Percentiles rank a stretch among this genome's conserved stretches.
Evolutionary conservation across 2,797 vertebrate genomes (phyloP).

Genomic region (Leptatherina wallacei): DNA sequence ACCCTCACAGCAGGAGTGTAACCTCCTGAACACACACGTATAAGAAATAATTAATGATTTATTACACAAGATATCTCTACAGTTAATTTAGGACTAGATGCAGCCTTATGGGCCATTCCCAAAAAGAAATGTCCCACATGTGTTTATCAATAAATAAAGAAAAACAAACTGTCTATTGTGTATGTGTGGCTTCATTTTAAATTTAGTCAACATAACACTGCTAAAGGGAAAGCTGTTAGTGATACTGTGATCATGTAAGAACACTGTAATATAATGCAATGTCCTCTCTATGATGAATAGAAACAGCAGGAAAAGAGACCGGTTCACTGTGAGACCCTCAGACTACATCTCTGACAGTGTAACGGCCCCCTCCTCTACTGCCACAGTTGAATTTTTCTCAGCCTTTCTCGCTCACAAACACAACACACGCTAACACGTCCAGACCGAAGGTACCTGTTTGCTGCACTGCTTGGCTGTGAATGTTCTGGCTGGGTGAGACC

Average conservation of each 20-base stretch:
- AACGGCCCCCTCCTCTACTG: conserved; percentile 95
- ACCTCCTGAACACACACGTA: conserved; percentile 77
- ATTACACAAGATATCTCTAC: not conserved
- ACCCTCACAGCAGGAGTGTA: conserved; percentile 87
- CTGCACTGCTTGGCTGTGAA: conserved; percentile 76
- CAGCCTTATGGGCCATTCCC: not conserved
- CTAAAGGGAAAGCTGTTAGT: not conserved
- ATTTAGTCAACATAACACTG: not conserved
- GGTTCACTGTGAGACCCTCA: conserved; percentile 99
- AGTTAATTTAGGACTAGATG: not conserved
- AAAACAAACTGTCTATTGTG: not conserved
- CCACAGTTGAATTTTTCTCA: conserved; percentile 48
- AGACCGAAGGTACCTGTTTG: conserved; percentile 78
- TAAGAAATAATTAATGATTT: conserved; percentile 14
- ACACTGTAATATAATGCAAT: not conserved
- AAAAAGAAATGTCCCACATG: not conserved
- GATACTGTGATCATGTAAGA: not conserved
- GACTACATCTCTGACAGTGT: conserved; percentile 99
- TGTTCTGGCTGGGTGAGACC: conserved; percentile 86
- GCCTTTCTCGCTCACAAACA: not conserved
- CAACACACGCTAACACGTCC: conserved; percentile 8
- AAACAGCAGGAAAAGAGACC: conserved; percentile 96
- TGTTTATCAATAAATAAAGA: conserved; percentile 8
- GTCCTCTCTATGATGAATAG: conserved; percentile 58
- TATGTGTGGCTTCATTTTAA: not conserved